Evolutionary conservation across 1,140 invertebrate genomes (phyloP), one percentile per base, ranked within the genome.

Genomic region (Drosophila navojoa): DNA sequence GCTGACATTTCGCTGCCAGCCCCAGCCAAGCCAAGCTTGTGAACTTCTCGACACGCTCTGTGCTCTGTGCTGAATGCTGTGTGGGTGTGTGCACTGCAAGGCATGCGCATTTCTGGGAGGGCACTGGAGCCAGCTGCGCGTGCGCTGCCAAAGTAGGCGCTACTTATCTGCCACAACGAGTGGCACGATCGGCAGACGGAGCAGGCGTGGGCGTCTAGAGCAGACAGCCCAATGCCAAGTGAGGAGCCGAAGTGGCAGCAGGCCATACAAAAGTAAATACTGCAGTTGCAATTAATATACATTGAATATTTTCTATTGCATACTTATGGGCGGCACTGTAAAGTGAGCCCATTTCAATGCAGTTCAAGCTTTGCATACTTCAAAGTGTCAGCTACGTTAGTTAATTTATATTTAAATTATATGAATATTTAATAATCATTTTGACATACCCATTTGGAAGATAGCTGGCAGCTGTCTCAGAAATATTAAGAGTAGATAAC

Each of bases 81-180:
- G 59, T 67, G 61, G 67, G 72, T 71, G 82, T 59, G 76, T 45
- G 15, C 5, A 57, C 59, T 49, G 35, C 61, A 19, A 73, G 38
- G 38, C 62, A 59, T 54, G 47, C 49, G 52, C 71, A 73, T 73
- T 61, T 45, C 52, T 73, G 50, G 35, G 15, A 55, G 64, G 60
- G 59, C 67, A 75, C 44, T 49, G 32, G 35, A 50, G 42, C 19
- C 50, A 62, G 57, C 64, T 32, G 67, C 59, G 71, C 80, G 79
- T 69, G 81, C 50, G 42, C 29, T 27, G 29, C 50, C 16, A 55
- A 38, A 69, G 57, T 61, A 58, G 32, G 57, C 57, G 69, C 52
- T 53, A 60, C 68, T 79, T 77, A 81, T 86, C 81, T 86, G 81
- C 81, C 64, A 71, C 77, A 80, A 77, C 81, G 58, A 69, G 77